These are phyloP conservation scores for Belonocnema kinseyi DNA, from an alignment of 1,140 invertebrate species.

Conservation along the genomic window DNA sequence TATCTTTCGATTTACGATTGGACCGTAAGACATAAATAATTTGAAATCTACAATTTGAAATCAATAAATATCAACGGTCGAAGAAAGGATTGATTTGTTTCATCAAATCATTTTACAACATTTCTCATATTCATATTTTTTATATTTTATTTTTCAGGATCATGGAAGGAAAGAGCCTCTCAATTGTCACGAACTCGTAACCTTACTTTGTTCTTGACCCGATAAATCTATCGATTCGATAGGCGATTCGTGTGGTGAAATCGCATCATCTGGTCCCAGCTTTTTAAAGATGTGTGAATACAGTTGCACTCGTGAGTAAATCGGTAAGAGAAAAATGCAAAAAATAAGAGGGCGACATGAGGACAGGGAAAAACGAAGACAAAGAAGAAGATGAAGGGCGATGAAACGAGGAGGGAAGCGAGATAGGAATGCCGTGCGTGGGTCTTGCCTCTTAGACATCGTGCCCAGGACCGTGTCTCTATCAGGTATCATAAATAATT, in stretches of 20 bases:
- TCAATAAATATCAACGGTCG: too few species aligned
- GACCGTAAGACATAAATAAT: too few species aligned
- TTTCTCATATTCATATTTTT: not conserved
- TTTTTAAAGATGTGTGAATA: slow-evolving; percentile 2
- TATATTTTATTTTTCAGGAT: not conserved
- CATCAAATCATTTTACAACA: too few species aligned
- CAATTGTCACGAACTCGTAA: slow-evolving; percentile 18
- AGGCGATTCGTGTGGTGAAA: not conserved
- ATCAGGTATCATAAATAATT: slow-evolving; percentile 76
- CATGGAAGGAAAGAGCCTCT: not conserved
- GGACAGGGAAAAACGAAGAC: slow-evolving; percentile 51
- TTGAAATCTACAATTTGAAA: too few species aligned
- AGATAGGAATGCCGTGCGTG: slow-evolving; percentile 70
- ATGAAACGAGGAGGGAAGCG: slow-evolving; percentile 46
- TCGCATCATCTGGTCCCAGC: slow-evolving; percentile 10
- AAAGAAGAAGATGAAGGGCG: slow-evolving; percentile 40
- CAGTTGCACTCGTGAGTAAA: slow-evolving; percentile 5
- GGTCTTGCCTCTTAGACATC: slow-evolving; percentile 72
- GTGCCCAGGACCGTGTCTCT: slow-evolving; percentile 72
- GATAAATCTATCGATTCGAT: slow-evolving; percentile 26
- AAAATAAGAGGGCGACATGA: slow-evolving; percentile 22
- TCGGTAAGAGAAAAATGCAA: slow-evolving; percentile 4
- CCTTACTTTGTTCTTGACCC: not conserved
- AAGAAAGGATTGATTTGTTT: too few species aligned
- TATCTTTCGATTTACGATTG: too few species aligned